Evolutionary conservation across 2,113 vertebrate species (phyloP).

Genomic region (Cercopithecus mona): DNA sequence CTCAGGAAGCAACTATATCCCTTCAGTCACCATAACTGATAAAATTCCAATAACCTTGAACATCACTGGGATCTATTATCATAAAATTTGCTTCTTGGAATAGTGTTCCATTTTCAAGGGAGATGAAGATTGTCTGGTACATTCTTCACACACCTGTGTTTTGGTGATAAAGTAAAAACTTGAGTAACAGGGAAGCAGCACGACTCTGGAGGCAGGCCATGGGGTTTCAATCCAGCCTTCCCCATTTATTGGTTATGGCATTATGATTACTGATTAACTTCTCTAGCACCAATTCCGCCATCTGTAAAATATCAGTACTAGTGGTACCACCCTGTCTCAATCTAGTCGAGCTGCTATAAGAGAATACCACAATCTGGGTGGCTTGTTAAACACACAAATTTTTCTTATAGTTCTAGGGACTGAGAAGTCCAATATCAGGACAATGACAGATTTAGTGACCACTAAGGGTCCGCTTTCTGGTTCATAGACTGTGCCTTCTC

Average conservation of each 20-base stretch:
- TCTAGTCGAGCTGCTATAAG: neutral
- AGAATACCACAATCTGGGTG: neutral
- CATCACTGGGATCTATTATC: fast-evolving
- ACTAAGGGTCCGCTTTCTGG: neutral
- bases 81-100: neutral
- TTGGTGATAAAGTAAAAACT: neutral
- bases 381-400: neutral
- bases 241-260: neutral
- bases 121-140: neutral
- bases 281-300: neutral
- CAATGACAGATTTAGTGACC: neutral
- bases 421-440: neutral
- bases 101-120: neutral
- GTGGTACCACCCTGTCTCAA: neutral
- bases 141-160: no score
- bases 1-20: neutral
- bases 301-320: neutral
- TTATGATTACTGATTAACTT: fast-evolving
- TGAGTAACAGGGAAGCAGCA: fast-evolving
- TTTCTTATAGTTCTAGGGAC: neutral
- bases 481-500: neutral
- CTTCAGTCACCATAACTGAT: neutral
- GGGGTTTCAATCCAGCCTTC: neutral
- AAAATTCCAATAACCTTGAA: neutral
- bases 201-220: neutral